Conservation (phyloP, 1,140 invertebrate species). For the Spodoptera litura region DNA sequence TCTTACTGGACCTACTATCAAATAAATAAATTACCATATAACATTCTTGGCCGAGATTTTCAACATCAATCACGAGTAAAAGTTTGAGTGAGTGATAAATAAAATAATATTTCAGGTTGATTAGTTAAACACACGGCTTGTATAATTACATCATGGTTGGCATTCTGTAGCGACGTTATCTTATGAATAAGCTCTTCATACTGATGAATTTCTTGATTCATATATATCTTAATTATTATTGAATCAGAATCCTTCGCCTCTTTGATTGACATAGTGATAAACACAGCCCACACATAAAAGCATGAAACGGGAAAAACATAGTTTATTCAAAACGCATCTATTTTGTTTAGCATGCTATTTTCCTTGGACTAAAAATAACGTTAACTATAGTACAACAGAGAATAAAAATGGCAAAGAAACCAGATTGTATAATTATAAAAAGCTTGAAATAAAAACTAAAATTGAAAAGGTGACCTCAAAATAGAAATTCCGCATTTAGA, state of each 20-base stretch:
- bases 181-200: slow-evolving; percentile 26
- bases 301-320: slow-evolving; percentile 15
- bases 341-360: slow-evolving; percentile 2
- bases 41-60: slow-evolving; percentile 20
- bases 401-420: neutral
- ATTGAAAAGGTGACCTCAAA: neutral
- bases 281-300: slow-evolving; percentile 15
- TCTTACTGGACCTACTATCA: neutral
- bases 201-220: neutral
- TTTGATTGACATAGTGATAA: slow-evolving; percentile 21
- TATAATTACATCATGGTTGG: slow-evolving; percentile 9
- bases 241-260: neutral
- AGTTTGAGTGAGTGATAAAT: slow-evolving; percentile 25
- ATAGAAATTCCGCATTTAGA: neutral
- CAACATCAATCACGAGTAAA: slow-evolving; percentile 23
- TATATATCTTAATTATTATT: slow-evolving; percentile 18
- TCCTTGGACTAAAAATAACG: slow-evolving; percentile 14
- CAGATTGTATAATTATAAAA: neutral
- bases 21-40: slow-evolving; percentile 27
- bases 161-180: neutral
- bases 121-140: slow-evolving; percentile 5
- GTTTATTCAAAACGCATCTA: slow-evolving; percentile 15
- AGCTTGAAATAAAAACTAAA: neutral
- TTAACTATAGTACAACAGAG: neutral
- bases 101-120: neutral